These are phyloP conservation scores for Hyles euphorbiae DNA, from an alignment of 1,140 invertebrate genomes.

Conservation along the genomic window DNA sequence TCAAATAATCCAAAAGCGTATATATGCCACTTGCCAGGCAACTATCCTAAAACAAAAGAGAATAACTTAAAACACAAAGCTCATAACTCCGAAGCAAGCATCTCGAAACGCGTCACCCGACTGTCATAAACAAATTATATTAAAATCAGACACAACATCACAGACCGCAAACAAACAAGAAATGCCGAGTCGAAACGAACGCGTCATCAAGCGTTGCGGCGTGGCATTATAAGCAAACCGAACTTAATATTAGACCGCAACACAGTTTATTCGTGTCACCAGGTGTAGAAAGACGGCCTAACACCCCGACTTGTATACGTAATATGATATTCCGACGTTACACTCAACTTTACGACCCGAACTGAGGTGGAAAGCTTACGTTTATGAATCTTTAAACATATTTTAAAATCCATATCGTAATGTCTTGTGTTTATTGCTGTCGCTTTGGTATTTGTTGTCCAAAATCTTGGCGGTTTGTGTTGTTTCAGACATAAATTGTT, in stretches of 20 bases:
- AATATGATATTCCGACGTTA: constrained; percentile 60
- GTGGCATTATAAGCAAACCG: constrained; percentile 43
- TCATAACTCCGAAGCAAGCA: no score
- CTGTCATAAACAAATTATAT: no score
- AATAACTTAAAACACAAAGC: no score
- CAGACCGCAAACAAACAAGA: constrained; percentile 4
- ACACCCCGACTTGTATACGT: constrained; percentile 52
- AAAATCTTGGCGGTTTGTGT: no score
- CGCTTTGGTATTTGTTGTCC: no score
- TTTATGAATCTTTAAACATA: constrained; percentile 70
- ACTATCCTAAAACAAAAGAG: no score
- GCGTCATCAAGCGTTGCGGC: constrained; percentile 21
- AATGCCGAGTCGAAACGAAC: constrained; percentile 30
- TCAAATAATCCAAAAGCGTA: no score
- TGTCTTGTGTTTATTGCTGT: constrained; percentile 3
- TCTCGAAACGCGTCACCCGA: no score
- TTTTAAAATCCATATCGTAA: constrained; percentile 56
- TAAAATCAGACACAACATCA: background rate
- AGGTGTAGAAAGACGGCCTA: constrained; percentile 55
- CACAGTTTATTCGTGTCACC: constrained; percentile 56
- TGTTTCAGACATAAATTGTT: no score
- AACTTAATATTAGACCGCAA: constrained; percentile 55
- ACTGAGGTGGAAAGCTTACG: constrained; percentile 55
- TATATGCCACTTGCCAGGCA: no score
- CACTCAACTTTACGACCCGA: constrained; percentile 62